Evolutionary conservation across 53 echinoderm and acorn worm species (phyloP).

Genomic region (Actinopyga echinites): DNA sequence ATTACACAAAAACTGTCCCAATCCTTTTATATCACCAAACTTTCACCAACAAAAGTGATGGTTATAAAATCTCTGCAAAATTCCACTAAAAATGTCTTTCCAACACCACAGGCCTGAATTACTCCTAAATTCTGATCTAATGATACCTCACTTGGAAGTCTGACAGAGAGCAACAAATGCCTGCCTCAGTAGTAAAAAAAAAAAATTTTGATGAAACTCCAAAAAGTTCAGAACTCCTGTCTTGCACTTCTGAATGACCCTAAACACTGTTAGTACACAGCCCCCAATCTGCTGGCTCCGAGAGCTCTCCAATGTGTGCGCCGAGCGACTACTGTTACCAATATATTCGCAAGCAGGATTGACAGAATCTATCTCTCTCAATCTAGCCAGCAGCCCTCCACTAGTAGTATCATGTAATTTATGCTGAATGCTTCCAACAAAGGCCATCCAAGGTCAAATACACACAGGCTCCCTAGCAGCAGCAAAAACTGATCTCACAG

Average conservation of each 20-base stretch:
- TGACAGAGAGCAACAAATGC: too few species aligned
- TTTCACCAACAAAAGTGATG: too few species aligned
- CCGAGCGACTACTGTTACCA: slow-evolving; percentile 27
- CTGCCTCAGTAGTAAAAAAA: too few species aligned
- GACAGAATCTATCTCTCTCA: background rate
- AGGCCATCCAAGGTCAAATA: slow-evolving; percentile 40
- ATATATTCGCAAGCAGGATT: slow-evolving; percentile 17
- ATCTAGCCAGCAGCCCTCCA: background rate
- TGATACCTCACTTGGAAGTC: too few species aligned
- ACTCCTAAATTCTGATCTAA: too few species aligned
- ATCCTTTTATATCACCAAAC: too few species aligned
- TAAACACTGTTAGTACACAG: background rate
- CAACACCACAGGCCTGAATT: too few species aligned
- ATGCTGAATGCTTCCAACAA: slow-evolving; percentile 20
- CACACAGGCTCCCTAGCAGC: slow-evolving; percentile 10
- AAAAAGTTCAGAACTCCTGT: slow-evolving; percentile 13
- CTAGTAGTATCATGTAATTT: slow-evolving; percentile 26
- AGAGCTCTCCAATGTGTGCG: background rate
- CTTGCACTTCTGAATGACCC: slow-evolving; percentile 20
- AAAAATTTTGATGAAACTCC: too few species aligned
- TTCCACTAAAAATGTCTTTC: too few species aligned
- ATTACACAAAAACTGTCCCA: too few species aligned
- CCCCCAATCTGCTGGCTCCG: slow-evolving; percentile 16
- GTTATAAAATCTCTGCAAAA: too few species aligned
- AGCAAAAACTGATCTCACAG: slow-evolving; percentile 2